Base-by-base conservation (phyloP, 1,140 invertebrate species). In the Macrobrachium nipponense region DNA sequence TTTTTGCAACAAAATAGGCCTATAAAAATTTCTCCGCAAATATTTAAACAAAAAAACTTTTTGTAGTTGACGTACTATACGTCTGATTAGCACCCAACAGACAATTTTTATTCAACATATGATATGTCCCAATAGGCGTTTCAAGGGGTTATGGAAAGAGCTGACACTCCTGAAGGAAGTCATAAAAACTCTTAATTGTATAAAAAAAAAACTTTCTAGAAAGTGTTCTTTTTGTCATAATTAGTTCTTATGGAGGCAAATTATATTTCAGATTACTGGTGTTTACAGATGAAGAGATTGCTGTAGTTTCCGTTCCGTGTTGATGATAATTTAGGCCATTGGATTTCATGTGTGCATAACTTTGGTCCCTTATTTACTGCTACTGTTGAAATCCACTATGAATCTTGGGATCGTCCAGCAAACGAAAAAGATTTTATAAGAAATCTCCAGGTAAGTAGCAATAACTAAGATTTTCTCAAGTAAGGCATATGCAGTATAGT, bases 271-370 rank as follows among this genome's bases (percentile, higher is more conserved):
- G 84, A 43, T 51, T 86, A 14, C 68, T 86, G 18, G 84, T 80
- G 12, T 86, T 86, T 62, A 72, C 77, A 12, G 80, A 86, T 51
- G 84, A 86, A 59, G 84, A 86, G 84, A 60, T 86, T 44, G 43
- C 78, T 5, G 75, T 66, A 17, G 84, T 86, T 58, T 86, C 84
- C n/a, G 66, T 86, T 68, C 23, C 23, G 84, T 5, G 70, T 86
- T 68, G 84, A 86, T 73, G 78, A 86, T 59, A 86, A 86, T 51
- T 62, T 86, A 59, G 84, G 84, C 44, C 84, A 86, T 66, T 86
- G 84, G 84, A 86, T 79, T 14, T 43, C 59, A 0, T 86, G 84
- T 59, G 36, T 73, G 8, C 84, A 80, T 27, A 43, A 36, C 23
- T 44, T 51, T 60, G 84, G 84, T 18, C 84, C 84, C 20, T 78